Evolutionary conservation across 2,888 invertebrate species (phyloP).

Genomic region (Dasypogon diadema): DNA sequence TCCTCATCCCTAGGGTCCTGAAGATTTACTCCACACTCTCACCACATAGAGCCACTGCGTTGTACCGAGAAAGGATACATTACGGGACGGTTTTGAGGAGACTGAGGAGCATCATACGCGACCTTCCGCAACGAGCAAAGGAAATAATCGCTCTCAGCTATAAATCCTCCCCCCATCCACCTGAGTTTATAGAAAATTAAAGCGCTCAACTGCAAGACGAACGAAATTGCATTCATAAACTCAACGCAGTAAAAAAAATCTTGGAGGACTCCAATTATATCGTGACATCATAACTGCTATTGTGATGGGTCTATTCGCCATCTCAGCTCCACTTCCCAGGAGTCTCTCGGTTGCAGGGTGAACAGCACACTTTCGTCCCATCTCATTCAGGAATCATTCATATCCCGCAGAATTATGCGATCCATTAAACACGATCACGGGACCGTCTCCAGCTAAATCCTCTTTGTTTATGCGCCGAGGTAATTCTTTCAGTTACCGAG

Average conservation of each 20-base stretch:
- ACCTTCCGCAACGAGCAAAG: too few relatives aligned
- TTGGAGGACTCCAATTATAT: not conserved
- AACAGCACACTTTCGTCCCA: too few relatives aligned
- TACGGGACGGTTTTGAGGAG: too few relatives aligned
- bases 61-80: not conserved
- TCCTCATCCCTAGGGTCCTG: not conserved
- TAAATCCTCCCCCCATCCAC: not conserved
- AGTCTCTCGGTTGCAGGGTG: not conserved
- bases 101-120: too few relatives aligned
- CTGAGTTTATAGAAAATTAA: conserved; percentile 15
- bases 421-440: conserved; percentile 51
- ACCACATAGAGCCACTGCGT: not conserved
- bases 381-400: conserved; percentile 37
- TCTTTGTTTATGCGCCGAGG: conserved; percentile 51
- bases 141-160: not conserved
- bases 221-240: conserved; percentile 31
- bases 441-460: conserved; percentile 49
- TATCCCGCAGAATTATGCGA: conserved; percentile 50
- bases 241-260: conserved; percentile 16
- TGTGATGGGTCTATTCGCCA: not conserved
- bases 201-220: not conserved
- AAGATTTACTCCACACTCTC: not conserved
- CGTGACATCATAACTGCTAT: conserved; percentile 3
- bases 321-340: not conserved
- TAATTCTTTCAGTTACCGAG: conserved; percentile 48